Evolutionary conservation across 23 tunicate genomes (phyloP), one percentile per base, ranked within the genome.

Genomic region (Styela plicata): DNA sequence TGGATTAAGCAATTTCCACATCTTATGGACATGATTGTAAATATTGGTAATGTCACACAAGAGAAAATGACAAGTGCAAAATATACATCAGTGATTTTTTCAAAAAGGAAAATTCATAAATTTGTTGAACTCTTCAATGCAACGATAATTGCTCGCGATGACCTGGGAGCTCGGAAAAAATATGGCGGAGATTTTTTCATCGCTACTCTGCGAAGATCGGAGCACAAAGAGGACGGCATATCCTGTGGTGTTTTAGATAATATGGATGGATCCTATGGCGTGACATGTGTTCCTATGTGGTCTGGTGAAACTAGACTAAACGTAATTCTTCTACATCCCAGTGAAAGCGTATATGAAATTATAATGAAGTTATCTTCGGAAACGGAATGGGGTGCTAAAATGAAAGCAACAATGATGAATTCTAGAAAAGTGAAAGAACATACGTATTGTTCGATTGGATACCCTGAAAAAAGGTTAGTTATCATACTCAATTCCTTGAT

Each of bases 1-100:
- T 73, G 78, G 78, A 34, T 73, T 73, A n/a, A 31, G 16, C 19
- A 24, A 16, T 73, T 73, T 73, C 78, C 78, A 13, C 52, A 73
- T 73, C 37, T 73, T 7, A n/a, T 24, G 22, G 19, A 73, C 19
- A 73, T 73, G 78, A 22, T 73, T 17, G 30, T 5, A 66, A 3
- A 3, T 10, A 27, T 10, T 10, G 31, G 17, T 3, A 27, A 66
- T 7, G 3, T 24, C 7, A 27, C 29, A 7, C 17, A 10, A 27
- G 31, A 24, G 7, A 32, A 33, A 32, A 73, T 32, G 20, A 73
- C 78, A 18, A 73, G 52, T 73, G 36, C 78, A 13, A 73, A 24
- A 24, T 18, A 73, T 22, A 73, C 78, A 18, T 13, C 37, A n/a
- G 32, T 73, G 10, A 34, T 24, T 16, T 13, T 73, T 20, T 16